A percentile compares a stretch with the other conserved stretches of the same genome.
Conservation (phyloP, 2,113 vertebrate genomes). For the Stictonetta naevosa region DNA sequence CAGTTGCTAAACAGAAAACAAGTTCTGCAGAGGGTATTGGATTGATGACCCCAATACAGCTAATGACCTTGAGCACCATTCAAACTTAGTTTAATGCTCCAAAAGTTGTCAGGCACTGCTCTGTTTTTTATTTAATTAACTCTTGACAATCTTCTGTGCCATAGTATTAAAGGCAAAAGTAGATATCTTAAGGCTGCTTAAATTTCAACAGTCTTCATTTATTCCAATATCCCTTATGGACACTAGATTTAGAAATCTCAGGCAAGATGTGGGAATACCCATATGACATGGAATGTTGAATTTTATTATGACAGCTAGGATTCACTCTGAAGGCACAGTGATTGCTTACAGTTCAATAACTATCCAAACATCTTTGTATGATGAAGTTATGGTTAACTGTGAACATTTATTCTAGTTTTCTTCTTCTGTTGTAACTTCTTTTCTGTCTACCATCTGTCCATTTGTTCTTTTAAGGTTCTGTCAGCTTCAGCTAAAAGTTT, state of each 20-base stretch:
- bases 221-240: not conserved
- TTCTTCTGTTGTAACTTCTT: not conserved
- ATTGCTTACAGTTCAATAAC: not conserved
- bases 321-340: not conserved
- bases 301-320: not conserved
- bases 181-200: not conserved
- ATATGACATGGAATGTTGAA: not conserved
- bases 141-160: not conserved
- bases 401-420: not conserved
- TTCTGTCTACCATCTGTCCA: not conserved
- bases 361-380: not conserved
- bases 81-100: not conserved
- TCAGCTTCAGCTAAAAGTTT: slow-evolving; percentile 17
- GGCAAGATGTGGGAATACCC: not conserved
- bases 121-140: not conserved
- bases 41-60: not conserved
- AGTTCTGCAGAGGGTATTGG: not conserved
- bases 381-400: not conserved
- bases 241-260: not conserved
- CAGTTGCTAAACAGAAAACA: not conserved
- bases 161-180: not conserved
- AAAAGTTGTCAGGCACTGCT: not conserved
- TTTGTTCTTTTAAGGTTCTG: not conserved
- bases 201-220: not conserved
- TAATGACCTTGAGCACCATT: slow-evolving; percentile 5